phyloP scores from a whole-genome alignment of 2,797 vertebrate species.

The Cirrhinus molitorella region DNA sequence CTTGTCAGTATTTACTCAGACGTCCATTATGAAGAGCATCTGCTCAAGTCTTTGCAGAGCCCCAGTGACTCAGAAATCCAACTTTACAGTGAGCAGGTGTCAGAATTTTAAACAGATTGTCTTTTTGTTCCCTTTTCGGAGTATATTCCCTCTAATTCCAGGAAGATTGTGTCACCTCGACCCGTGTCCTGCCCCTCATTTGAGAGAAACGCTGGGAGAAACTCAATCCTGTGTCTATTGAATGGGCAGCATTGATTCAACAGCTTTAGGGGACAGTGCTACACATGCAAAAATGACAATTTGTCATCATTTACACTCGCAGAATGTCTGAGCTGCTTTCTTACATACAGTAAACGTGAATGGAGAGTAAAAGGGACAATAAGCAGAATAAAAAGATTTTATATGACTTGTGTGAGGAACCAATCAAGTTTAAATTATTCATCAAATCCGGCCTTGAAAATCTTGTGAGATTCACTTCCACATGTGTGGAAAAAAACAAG shows the following conservation, averaged over 20 bases:
- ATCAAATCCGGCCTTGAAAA: background rate
- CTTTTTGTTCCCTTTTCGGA: slow-evolving; percentile 75
- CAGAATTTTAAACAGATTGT: slow-evolving; percentile 81
- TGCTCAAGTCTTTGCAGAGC: slow-evolving; percentile 80
- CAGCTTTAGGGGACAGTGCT: background rate
- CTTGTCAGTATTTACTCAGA: slow-evolving; percentile 82
- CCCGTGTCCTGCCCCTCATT: slow-evolving; percentile 76
- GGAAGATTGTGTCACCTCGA: slow-evolving; percentile 78
- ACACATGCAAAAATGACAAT: background rate
- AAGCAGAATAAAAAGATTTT: background rate
- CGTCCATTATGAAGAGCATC: slow-evolving; percentile 80
- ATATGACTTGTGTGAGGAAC: background rate
- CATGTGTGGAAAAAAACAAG: background rate
- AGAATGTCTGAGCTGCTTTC: background rate
- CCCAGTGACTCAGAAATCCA: slow-evolving; percentile 82
- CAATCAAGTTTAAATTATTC: background rate
- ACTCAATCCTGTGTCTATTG: slow-evolving; percentile 8
- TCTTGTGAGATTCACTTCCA: too few species aligned
- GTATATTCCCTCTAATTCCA: slow-evolving; percentile 79
- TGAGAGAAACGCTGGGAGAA: slow-evolving; percentile 66
- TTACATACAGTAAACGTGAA: background rate
- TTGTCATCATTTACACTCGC: background rate
- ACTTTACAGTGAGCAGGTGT: slow-evolving; percentile 82
- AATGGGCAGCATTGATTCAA: background rate
- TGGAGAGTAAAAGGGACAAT: background rate